These are phyloP conservation scores for Synergus japonicus DNA, from an alignment of 2,888 invertebrate species.

Conservation along the genomic window DNA sequence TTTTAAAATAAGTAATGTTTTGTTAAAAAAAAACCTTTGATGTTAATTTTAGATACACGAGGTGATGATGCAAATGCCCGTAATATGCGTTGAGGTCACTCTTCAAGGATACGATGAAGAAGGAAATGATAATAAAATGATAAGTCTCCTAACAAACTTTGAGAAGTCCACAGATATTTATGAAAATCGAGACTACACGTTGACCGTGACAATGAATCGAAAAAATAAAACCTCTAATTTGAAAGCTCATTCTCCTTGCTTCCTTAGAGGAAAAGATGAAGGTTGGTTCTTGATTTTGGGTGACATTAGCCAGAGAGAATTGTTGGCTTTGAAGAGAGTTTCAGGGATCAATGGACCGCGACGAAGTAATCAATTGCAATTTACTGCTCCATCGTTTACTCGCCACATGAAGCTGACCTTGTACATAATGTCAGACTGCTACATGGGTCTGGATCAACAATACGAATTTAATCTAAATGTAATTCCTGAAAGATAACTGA, in stretches of 20 bases:
- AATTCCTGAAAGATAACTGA: slow-evolving; percentile 48
- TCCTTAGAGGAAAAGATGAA: slow-evolving; percentile 96
- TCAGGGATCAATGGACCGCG: slow-evolving; percentile 78
- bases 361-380: slow-evolving; percentile 80
- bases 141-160: slow-evolving; percentile 53
- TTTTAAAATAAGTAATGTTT: not conserved
- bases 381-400: slow-evolving; percentile 81
- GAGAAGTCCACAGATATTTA: slow-evolving; percentile 60
- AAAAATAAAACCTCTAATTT: slow-evolving; percentile 80
- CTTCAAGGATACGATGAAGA: slow-evolving; percentile 61
- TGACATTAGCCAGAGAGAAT: slow-evolving; percentile 83
- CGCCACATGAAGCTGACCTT: slow-evolving; percentile 85
- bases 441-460: slow-evolving; percentile 96
- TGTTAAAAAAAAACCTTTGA: slow-evolving; percentile 6
- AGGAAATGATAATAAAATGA: slow-evolving; percentile 47
- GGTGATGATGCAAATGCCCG: slow-evolving; percentile 72
- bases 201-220: slow-evolving; percentile 81
- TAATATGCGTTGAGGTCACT: slow-evolving; percentile 65
- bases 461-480: slow-evolving; percentile 80
- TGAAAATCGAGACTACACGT: slow-evolving; percentile 82
- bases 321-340: slow-evolving; percentile 90
- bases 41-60: slow-evolving; percentile 66
- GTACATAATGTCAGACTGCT: slow-evolving; percentile 94
- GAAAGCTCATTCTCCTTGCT: slow-evolving; percentile 88
- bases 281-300: slow-evolving; percentile 96